These are phyloP conservation scores for Ylistrum balloti DNA, from an alignment of 1,140 invertebrate species.

Conservation along the genomic window DNA sequence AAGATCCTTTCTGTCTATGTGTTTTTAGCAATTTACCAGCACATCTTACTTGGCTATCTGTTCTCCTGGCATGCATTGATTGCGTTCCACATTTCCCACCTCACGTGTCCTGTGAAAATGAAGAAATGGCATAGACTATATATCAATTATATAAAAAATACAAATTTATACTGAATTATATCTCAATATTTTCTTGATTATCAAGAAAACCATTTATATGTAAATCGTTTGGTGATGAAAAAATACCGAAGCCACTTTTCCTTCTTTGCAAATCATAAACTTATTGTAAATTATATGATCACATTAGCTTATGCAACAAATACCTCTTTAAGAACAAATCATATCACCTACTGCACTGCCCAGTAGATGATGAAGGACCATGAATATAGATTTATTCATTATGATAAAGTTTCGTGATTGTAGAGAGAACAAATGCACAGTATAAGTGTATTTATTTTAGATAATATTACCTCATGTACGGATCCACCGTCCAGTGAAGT, in stretches of 20 bases:
- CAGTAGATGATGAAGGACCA: too few relatives aligned
- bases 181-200: too few relatives aligned
- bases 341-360: too few relatives aligned
- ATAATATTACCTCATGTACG: neutral
- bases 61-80: neutral
- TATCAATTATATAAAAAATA: too few relatives aligned
- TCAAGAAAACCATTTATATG: too few relatives aligned
- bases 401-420: neutral
- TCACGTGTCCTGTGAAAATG: neutral
- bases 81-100: neutral
- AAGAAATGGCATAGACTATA: too few relatives aligned
- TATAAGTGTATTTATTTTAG: neutral
- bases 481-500: neutral
- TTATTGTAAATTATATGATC: neutral
- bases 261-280: neutral
- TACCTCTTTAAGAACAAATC: neutral
- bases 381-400: neutral
- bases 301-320: neutral
- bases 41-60: slow-evolving; percentile 10
- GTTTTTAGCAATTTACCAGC: too few relatives aligned
- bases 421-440: neutral
- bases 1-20: too few relatives aligned
- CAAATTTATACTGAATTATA: too few relatives aligned
- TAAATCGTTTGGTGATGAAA: neutral
- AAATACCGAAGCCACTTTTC: neutral